Conservation (phyloP, 1,140 invertebrate genomes). For the Scaptomyza hsui region DNA sequence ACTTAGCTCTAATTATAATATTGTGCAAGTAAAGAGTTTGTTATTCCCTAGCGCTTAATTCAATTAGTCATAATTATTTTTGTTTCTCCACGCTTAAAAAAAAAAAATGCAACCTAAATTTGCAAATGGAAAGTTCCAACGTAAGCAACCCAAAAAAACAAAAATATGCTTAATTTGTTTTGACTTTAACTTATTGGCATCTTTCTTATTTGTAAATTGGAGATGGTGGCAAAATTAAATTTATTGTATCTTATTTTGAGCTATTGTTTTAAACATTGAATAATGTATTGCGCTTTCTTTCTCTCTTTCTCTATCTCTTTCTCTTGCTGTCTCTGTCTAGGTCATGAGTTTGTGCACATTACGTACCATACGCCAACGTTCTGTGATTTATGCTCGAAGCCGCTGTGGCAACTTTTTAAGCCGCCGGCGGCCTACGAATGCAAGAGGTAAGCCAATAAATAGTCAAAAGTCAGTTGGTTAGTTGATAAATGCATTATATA, state of each 20-base stretch:
- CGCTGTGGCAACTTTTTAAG: constrained; percentile 98
- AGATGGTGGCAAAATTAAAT: background rate
- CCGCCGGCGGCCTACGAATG: constrained; percentile 98
- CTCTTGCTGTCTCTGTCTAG: constrained; percentile 78
- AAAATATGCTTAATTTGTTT: background rate
- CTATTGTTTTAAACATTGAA: background rate
- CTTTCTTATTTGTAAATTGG: background rate
- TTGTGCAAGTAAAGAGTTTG: background rate
- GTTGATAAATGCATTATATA: background rate
- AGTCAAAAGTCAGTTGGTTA: too few relatives aligned
- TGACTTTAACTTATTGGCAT: background rate
- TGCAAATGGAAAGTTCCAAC: constrained; percentile 1
- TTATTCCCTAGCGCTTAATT: background rate
- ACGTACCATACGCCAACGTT: constrained; percentile 99
- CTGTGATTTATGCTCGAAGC: constrained; percentile 98
- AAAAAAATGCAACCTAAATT: background rate
- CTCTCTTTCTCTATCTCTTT: background rate
- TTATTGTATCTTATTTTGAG: background rate
- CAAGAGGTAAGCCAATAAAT: constrained; percentile 87
- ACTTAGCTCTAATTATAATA: background rate
- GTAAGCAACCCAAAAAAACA: background rate
- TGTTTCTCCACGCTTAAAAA: background rate
- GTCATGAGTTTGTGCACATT: constrained; percentile 98
- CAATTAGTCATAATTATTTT: constrained; percentile 2
- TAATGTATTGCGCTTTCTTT: background rate